Percentiles rank a stretch among this genome's conserved stretches.
phyloP scores from a whole-genome alignment of 2,888 invertebrate species.

The Cheilosia variabilis region DNA sequence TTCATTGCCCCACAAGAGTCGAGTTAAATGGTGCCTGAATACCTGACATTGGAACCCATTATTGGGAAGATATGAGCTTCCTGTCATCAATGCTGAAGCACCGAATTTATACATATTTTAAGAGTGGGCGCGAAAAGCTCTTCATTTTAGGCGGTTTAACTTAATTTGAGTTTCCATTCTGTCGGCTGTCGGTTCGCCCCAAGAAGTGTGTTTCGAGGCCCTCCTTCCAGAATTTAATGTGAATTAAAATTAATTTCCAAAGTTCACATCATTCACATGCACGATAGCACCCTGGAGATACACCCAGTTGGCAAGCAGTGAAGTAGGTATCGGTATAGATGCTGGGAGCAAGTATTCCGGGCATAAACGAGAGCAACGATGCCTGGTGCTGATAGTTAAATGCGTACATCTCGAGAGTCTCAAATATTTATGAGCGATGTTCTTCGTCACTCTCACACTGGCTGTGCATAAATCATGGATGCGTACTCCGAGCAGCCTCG shows the following conservation, averaged over 20 bases:
- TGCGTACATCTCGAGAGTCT: constrained; percentile 4
- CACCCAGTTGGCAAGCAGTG: too few relatives aligned
- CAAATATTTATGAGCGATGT: constrained; percentile 45
- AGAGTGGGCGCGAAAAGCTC: constrained; percentile 13
- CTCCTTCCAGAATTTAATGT: too few relatives aligned
- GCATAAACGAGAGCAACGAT: constrained; percentile 5
- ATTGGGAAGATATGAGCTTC: background rate
- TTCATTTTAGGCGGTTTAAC: constrained; percentile 14
- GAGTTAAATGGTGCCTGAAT: constrained; percentile 7
- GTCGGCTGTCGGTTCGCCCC: too few relatives aligned
- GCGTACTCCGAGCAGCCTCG: constrained; percentile 1
- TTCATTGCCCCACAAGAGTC: background rate
- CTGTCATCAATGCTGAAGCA: constrained; percentile 1
- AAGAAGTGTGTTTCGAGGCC: background rate
- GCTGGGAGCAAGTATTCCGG: too few relatives aligned
- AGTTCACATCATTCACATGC: background rate
- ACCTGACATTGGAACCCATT: constrained; percentile 6
- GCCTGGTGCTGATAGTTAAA: constrained; percentile 27
- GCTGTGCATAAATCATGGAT: background rate
- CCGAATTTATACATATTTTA: constrained; percentile 23
- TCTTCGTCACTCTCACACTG: background rate
- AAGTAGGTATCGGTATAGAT: too few relatives aligned
- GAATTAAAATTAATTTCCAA: constrained; percentile 45
- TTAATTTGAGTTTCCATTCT: background rate
- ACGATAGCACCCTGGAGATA: too few relatives aligned